Evolutionary conservation across 2,113 vertebrate species (phyloP).

Genomic region (Mustela nigripes): DNA sequence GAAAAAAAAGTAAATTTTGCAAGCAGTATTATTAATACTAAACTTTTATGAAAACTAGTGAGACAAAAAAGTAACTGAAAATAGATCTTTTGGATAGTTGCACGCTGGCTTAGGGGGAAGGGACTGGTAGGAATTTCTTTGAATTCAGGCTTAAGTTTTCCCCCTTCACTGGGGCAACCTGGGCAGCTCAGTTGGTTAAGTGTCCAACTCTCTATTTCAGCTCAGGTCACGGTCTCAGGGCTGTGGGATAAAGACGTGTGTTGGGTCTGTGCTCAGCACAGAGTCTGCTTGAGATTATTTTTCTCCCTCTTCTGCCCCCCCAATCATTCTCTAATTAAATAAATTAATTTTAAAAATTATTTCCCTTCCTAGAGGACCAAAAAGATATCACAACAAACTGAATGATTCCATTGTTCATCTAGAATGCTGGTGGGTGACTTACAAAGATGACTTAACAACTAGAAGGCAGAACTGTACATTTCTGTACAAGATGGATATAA

Average conservation of each 20-base stretch:
- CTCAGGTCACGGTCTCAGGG: background rate
- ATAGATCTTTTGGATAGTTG: background rate
- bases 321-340: background rate
- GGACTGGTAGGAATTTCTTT: background rate
- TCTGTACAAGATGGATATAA: background rate
- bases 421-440: background rate
- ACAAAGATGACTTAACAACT: background rate
- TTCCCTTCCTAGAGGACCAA: background rate
- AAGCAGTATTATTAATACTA: background rate
- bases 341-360: background rate
- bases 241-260: background rate
- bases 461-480: background rate
- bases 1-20: background rate
- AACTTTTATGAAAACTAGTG: background rate
- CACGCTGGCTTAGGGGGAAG: background rate
- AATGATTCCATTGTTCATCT: background rate
- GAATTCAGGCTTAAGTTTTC: slow-evolving; percentile 36
- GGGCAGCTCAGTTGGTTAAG: background rate
- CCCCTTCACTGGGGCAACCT: background rate
- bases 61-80: background rate
- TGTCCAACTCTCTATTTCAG: background rate
- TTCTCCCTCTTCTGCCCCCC: background rate
- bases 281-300: background rate
- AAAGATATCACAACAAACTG: background rate
- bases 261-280: background rate